These are phyloP conservation scores for Drosophila jambulina DNA, from an alignment of 1,140 invertebrate species.

Conservation along the genomic window DNA sequence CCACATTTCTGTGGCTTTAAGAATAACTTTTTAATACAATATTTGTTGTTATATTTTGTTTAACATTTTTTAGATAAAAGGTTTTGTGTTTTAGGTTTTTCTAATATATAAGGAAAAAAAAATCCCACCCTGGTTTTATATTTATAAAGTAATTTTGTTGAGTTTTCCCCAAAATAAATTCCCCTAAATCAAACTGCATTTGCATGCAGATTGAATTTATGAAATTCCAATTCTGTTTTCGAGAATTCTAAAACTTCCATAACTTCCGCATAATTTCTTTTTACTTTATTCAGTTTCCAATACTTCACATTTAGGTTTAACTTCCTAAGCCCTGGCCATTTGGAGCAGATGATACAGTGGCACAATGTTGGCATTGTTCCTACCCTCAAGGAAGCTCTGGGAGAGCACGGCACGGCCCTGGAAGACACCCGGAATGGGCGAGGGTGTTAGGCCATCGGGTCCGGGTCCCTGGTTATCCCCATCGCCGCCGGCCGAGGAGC, in stretches of 20 bases:
- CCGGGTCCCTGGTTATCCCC: slow-evolving; percentile 23
- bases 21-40: no score
- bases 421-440: slow-evolving; percentile 52
- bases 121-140: no score
- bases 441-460: neutral
- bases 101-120: no score
- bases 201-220: no score
- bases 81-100: no score
- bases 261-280: neutral
- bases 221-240: neutral
- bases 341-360: slow-evolving; percentile 70
- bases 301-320: neutral
- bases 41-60: no score
- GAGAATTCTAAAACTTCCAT: slow-evolving; percentile 1
- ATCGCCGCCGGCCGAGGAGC: slow-evolving; percentile 46
- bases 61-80: no score
- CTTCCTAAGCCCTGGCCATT: slow-evolving; percentile 46
- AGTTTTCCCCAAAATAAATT: no score
- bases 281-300: slow-evolving; percentile 26
- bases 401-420: slow-evolving; percentile 51
- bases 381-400: slow-evolving; percentile 47
- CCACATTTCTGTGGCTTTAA: no score
- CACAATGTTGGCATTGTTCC: slow-evolving; percentile 48
- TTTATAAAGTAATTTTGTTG: no score
- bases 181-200: neutral